Conservation (phyloP, 2,113 vertebrate genomes). For the Isurus oxyrinchus region DNA sequence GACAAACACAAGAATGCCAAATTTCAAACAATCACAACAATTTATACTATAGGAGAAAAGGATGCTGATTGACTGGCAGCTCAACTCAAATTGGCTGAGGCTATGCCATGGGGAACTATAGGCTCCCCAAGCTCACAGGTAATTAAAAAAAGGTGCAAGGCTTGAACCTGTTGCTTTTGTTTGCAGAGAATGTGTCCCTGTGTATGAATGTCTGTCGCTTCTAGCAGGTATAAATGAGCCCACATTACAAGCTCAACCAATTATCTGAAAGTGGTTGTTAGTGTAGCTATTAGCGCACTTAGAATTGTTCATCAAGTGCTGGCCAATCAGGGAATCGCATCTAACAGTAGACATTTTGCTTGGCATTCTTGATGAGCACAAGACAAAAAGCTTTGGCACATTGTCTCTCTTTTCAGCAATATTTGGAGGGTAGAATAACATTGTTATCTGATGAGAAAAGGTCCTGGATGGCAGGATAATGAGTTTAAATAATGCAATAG, state of each 20-base stretch:
- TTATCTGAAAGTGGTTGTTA: background rate
- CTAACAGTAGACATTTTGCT: background rate
- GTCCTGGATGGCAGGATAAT: background rate
- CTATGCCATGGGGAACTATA: background rate
- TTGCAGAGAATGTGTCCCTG: background rate
- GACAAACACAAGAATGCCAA: background rate
- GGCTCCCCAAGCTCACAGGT: background rate
- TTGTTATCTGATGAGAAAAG: background rate
- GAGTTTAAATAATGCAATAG: background rate
- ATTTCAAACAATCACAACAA: background rate
- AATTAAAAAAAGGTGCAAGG: background rate
- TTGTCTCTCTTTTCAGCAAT: background rate
- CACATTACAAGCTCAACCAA: background rate
- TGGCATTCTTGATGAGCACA: background rate
- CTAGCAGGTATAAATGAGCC: background rate
- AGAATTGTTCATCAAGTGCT: background rate
- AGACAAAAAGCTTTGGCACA: background rate
- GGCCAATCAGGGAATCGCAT: background rate
- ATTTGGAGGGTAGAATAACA: background rate
- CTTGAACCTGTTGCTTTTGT: background rate
- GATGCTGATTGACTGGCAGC: too few species aligned
- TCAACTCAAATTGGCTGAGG: background rate
- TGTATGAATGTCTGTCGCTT: too few species aligned
- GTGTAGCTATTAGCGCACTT: background rate
- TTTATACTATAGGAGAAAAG: background rate